Evolutionary conservation across 2,888 invertebrate species (phyloP).

Genomic region (Dryococelus australis): DNA sequence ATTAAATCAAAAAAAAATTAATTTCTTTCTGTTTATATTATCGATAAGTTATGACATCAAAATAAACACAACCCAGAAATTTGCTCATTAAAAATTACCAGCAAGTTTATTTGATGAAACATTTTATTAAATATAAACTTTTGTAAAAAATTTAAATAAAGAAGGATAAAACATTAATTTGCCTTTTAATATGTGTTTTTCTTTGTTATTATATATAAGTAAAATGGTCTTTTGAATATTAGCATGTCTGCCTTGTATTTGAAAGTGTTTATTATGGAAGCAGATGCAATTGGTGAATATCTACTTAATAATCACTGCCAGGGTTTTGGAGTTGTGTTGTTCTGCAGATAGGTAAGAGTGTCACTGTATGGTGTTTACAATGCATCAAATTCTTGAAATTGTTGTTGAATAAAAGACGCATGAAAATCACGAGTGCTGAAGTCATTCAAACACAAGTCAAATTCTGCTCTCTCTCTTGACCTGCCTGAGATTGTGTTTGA

Average conservation of each 20-base stretch:
- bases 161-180: slow-evolving; percentile 7
- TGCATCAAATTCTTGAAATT: neutral
- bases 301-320: neutral
- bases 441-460: neutral
- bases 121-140: neutral
- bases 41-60: neutral
- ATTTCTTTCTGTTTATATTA: neutral
- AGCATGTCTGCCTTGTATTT: neutral
- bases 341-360: neutral
- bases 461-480: no score
- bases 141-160: slow-evolving; percentile 9
- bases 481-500: no score
- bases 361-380: neutral
- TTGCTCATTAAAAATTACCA: neutral
- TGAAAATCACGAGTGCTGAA: neutral
- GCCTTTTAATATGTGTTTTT: neutral
- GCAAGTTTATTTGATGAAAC: neutral
- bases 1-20: neutral
- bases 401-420: slow-evolving; percentile 3
- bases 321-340: neutral
- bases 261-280: neutral
- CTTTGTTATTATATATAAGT: neutral
- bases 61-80: neutral
- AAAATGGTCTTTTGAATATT: neutral
- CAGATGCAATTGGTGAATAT: neutral